Evolutionary conservation across 2,888 invertebrate genomes (phyloP).

Genomic region (Eupithecia centaureata): DNA sequence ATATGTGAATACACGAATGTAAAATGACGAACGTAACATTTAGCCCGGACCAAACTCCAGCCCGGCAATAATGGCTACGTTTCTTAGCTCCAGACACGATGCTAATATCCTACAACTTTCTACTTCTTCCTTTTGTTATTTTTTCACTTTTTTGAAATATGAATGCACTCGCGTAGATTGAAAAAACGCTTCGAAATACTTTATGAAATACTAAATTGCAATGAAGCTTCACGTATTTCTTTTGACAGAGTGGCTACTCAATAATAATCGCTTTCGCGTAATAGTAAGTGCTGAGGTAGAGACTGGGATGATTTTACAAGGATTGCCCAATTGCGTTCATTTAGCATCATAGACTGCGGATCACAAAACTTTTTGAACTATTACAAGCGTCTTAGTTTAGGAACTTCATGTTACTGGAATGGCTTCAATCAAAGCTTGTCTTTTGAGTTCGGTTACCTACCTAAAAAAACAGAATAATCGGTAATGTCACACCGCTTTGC

Average conservation of each 20-base stretch:
- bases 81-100: conserved; percentile 79
- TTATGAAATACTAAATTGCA: conserved; percentile 67
- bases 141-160: conserved; percentile 77
- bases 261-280: conserved; percentile 75
- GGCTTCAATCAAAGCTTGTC: conserved; percentile 79
- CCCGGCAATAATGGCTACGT: conserved; percentile 75
- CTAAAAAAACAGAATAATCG: conserved; percentile 56
- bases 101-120: conserved; percentile 78
- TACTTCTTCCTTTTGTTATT: conserved; percentile 74
- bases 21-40: conserved; percentile 72
- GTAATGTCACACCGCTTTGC: conserved; percentile 79
- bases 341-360: conserved; percentile 74
- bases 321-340: conserved; percentile 70
- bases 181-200: conserved; percentile 75
- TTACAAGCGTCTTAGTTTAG: conserved; percentile 62
- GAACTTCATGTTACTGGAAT: conserved; percentile 76
- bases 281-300: conserved; percentile 73
- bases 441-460: conserved; percentile 68
- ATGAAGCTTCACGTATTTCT: conserved; percentile 73
- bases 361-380: conserved; percentile 69
- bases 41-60: conserved; percentile 68
- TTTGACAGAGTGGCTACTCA: conserved; percentile 75
- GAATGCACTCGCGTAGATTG: conserved; percentile 81
- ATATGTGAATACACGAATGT: conserved; percentile 81
- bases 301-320: conserved; percentile 56